Evolutionary conservation across 37 sponge, comb jelly and placozoan species (phyloP).

Genomic region (Agelas oroides): DNA sequence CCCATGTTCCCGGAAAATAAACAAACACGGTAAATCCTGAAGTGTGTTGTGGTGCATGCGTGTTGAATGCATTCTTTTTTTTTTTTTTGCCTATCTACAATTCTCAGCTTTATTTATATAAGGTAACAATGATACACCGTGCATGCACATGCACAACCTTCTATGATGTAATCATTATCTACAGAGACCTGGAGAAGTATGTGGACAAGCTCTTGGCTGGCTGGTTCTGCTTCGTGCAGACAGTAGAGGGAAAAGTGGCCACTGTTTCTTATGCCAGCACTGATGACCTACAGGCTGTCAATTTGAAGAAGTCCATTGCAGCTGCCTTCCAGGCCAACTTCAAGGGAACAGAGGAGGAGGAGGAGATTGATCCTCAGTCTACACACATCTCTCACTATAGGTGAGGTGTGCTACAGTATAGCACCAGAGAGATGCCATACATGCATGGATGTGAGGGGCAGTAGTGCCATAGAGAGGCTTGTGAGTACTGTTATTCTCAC

Average conservation of each 20-base stretch:
- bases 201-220: background rate
- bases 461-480: too few species aligned
- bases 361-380: conserved; percentile 34
- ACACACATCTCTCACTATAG: conserved; percentile 35
- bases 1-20: background rate
- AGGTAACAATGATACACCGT: too few species aligned
- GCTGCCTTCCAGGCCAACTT: conserved; percentile 72
- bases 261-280: conserved; percentile 14
- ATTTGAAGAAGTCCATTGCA: conserved; percentile 64
- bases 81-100: too few species aligned
- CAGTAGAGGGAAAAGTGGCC: conserved; percentile 49
- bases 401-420: conserved; percentile 2
- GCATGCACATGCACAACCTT: too few species aligned
- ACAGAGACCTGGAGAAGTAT: background rate
- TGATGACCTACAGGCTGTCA: conserved; percentile 25
- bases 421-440: too few species aligned
- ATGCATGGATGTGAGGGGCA: too few species aligned
- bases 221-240: conserved; percentile 43
- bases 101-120: too few species aligned
- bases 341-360: conserved; percentile 26
- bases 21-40: background rate
- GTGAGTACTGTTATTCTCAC: too few species aligned
- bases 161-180: too few species aligned
- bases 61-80: too few species aligned
- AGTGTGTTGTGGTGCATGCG: too few species aligned